Evolutionary conservation across 2,797 vertebrate genomes (phyloP).

Genomic region (Fundulus diaphanus): DNA sequence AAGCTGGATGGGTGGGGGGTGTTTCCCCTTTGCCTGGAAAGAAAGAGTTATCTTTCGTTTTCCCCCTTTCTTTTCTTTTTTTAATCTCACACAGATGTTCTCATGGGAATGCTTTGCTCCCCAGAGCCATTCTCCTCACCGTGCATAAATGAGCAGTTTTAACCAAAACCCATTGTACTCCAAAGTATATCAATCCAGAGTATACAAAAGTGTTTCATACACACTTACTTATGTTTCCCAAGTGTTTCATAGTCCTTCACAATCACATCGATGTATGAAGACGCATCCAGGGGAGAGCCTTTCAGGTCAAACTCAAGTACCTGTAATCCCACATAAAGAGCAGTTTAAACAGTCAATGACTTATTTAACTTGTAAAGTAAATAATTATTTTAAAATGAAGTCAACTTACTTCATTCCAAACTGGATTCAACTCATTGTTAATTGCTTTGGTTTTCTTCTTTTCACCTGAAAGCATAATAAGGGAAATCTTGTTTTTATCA

Average conservation of each 20-base stretch:
- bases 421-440: constrained; percentile 91
- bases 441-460: constrained; percentile 97
- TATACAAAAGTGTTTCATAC: neutral
- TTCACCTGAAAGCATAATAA: constrained; percentile 84
- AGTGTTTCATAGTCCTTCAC: constrained; percentile 98
- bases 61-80: neutral
- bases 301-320: constrained; percentile 94
- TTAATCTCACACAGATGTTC: neutral
- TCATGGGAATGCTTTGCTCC: neutral
- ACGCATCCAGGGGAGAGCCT: constrained; percentile 85
- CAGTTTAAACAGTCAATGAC: neutral
- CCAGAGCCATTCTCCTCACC: neutral
- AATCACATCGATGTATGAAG: constrained; percentile 87
- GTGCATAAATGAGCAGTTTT: neutral
- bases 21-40: constrained; percentile 10
- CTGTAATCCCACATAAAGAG: constrained; percentile 70
- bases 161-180: neutral
- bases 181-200: neutral
- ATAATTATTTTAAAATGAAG: neutral
- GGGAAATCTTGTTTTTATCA: neutral
- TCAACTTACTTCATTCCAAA: constrained; percentile 93
- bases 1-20: neutral
- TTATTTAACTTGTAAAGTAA: neutral
- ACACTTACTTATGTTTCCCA: constrained; percentile 94
- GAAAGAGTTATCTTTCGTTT: neutral